These are phyloP conservation scores for Vespertilio murinus DNA, from an alignment of 2,797 vertebrate species.

Conservation along the genomic window DNA sequence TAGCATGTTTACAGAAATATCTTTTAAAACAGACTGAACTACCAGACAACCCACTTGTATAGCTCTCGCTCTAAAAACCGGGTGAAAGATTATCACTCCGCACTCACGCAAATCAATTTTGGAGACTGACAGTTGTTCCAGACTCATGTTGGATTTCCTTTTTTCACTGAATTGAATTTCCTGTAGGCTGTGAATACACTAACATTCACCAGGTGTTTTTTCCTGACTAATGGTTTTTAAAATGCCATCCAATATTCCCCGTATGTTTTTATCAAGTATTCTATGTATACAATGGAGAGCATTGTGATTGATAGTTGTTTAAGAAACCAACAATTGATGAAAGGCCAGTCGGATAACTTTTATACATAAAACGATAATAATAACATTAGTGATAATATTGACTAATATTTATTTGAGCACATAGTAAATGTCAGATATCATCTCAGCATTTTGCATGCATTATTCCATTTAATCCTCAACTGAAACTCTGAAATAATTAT, in stretches of 20 bases:
- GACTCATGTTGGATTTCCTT: conserved; percentile 32
- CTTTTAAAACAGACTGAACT: conserved; percentile 51
- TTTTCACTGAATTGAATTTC: conserved; percentile 42
- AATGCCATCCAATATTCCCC: background rate
- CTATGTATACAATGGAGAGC: background rate
- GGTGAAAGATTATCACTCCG: background rate
- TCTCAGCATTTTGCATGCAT: background rate
- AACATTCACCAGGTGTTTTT: conserved; percentile 47
- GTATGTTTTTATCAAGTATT: conserved; percentile 23
- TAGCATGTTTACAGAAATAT: conserved; percentile 47
- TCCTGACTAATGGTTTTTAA: background rate
- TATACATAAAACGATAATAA: background rate
- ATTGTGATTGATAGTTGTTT: background rate
- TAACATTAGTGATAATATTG: background rate
- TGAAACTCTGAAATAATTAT: background rate
- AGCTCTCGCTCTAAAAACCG: background rate
- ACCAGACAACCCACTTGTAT: background rate
- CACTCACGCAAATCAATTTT: background rate
- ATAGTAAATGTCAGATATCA: background rate
- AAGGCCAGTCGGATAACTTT: background rate
- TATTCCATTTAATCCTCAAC: background rate
- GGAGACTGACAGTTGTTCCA: conserved; percentile 27
- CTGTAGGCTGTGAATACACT: background rate
- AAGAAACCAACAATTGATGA: background rate
- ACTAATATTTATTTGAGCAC: background rate